Evolutionary conservation across 1,140 invertebrate genomes (phyloP).

Genomic region (Monochamus saltuarius): DNA sequence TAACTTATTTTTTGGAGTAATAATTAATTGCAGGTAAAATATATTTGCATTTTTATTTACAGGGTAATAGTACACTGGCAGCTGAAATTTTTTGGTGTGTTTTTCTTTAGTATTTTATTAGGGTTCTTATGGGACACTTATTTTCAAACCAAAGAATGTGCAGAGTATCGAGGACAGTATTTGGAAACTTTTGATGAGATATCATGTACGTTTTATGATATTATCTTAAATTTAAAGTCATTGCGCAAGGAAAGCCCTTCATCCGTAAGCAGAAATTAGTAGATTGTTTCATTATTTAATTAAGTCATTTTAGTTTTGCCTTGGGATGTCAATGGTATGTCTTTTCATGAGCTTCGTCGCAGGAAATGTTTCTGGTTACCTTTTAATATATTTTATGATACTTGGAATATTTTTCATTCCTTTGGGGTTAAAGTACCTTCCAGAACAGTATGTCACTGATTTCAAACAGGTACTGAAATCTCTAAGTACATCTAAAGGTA

Average conservation of each 20-base stretch:
- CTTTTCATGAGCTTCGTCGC: constrained; percentile 26
- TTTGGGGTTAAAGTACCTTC: constrained; percentile 25
- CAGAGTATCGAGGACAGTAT: constrained; percentile 4
- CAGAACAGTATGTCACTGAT: constrained; percentile 17
- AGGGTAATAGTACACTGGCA: constrained; percentile 32
- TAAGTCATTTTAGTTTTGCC: constrained; percentile 33
- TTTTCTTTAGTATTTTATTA: constrained; percentile 24
- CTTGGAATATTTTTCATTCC: constrained; percentile 30
- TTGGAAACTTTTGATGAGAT: constrained; percentile 23
- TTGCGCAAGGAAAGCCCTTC: constrained; percentile 31
- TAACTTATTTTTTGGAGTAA: neutral
- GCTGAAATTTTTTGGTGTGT: constrained; percentile 29
- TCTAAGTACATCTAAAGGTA: constrained; percentile 28
- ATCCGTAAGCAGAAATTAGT: constrained; percentile 20
- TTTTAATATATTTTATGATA: constrained; percentile 26
- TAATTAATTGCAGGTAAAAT: neutral
- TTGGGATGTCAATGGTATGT: constrained; percentile 27
- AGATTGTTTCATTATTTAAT: constrained; percentile 6
- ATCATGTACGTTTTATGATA: neutral
- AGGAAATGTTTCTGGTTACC: constrained; percentile 31
- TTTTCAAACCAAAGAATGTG: constrained; percentile 19
- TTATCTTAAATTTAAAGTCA: constrained; percentile 18
- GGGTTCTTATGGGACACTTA: constrained; percentile 26
- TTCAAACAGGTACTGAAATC: constrained; percentile 19
- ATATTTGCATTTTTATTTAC: constrained; percentile 17